Percentiles rank a stretch among this genome's conserved stretches.
Conservation (phyloP, 2,113 vertebrate genomes). For the Carassius gibelio region DNA sequence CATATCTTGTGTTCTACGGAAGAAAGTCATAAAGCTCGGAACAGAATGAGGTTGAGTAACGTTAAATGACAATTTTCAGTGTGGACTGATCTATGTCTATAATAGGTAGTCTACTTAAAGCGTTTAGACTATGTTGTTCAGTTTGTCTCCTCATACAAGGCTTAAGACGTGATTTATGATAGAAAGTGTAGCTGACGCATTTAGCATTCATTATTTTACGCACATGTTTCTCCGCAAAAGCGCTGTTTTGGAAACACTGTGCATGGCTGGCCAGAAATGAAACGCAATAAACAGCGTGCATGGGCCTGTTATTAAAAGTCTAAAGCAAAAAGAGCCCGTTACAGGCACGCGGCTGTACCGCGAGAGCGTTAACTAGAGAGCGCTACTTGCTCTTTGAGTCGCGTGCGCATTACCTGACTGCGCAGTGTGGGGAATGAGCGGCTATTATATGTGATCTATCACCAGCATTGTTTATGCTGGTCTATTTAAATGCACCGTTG, state of each 20-base stretch:
- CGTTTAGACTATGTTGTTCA: background rate
- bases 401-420: slow-evolving; percentile 5
- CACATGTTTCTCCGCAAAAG: slow-evolving; percentile 6
- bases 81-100: too few relatives aligned
- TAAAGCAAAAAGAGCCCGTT: background rate
- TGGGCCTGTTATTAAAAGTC: background rate
- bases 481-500: background rate
- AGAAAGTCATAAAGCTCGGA: background rate
- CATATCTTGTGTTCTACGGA: background rate
- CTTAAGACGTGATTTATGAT: background rate
- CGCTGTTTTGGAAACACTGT: background rate
- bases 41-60: background rate
- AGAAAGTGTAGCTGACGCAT: background rate
- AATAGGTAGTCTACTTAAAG: too few relatives aligned
- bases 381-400: background rate
- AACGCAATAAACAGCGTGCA: background rate
- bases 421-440: background rate
- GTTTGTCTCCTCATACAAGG: too few relatives aligned
- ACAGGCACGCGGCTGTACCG: background rate
- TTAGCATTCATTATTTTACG: background rate
- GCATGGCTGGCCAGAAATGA: background rate
- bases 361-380: slow-evolving; percentile 1
- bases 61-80: too few relatives aligned
- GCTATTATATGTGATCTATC: background rate
- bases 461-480: background rate